Conservation (phyloP, 1,140 invertebrate species). For the Pomacea maculata region DNA sequence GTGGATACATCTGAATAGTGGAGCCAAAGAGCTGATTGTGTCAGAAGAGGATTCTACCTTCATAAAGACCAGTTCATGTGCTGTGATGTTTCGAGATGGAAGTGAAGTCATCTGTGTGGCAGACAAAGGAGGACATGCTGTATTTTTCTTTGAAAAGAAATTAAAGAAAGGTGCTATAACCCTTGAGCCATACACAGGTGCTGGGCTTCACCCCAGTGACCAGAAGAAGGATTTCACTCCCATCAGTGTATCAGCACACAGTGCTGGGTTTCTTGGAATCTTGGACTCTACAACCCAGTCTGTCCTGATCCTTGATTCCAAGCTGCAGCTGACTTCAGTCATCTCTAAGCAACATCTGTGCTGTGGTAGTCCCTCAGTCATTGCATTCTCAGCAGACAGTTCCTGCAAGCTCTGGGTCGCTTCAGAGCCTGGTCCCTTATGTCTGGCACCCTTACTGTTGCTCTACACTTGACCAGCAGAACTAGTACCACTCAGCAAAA, state of each 20-base stretch:
- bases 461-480: too few relatives aligned
- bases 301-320: neutral
- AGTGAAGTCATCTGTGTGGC: constrained; percentile 28
- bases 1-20: constrained; percentile 16
- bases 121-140: constrained; percentile 41
- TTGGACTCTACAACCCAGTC: neutral
- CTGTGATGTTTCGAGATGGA: constrained; percentile 5
- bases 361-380: neutral
- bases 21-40: constrained; percentile 9
- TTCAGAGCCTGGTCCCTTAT: too few relatives aligned
- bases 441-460: too few relatives aligned
- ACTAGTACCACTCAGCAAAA: too few relatives aligned
- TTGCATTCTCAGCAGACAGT: constrained; percentile 4
- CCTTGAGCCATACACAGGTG: constrained; percentile 20
- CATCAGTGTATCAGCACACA: neutral
- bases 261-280: neutral
- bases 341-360: constrained; percentile 1
- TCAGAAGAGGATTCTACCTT: constrained; percentile 2
- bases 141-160: constrained; percentile 37
- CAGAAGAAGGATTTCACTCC: neutral
- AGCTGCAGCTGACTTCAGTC: neutral
- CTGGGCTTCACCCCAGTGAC: too few relatives aligned
- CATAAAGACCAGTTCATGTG: constrained; percentile 6
- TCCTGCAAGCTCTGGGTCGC: too few relatives aligned
- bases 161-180: constrained; percentile 25